These are phyloP conservation scores for Dryococelus australis DNA, from an alignment of 2,888 invertebrate species.

Conservation along the genomic window DNA sequence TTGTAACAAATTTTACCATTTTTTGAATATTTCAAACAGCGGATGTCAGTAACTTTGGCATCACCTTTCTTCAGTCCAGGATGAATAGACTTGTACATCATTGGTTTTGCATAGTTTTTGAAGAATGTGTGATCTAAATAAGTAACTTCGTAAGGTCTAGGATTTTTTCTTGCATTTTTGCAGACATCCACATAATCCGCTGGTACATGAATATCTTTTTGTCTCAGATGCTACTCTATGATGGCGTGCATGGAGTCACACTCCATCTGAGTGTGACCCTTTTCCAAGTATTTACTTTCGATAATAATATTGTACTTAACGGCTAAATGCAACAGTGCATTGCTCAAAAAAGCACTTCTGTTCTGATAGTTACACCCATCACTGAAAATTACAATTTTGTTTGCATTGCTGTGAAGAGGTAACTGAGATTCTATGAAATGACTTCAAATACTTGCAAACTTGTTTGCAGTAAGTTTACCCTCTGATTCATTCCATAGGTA, in stretches of 20 bases:
- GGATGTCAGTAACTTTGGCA: neutral
- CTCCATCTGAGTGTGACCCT: neutral
- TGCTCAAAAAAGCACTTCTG: neutral
- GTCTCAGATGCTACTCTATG: neutral
- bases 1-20: too few species aligned
- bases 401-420: neutral
- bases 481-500: constrained; percentile 13
- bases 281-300: neutral
- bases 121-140: neutral
- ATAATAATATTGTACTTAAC: neutral
- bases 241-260: constrained; percentile 7
- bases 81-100: neutral
- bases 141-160: neutral
- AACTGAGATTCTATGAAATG: neutral
- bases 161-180: neutral
- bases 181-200: neutral
- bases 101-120: neutral
- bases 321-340: neutral
- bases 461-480: neutral
- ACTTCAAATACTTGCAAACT: constrained; percentile 17
- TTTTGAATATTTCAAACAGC: neutral
- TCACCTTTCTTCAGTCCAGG: neutral
- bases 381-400: neutral
- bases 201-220: neutral
- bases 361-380: constrained; percentile 12